Percentiles rank a stretch among this genome's conserved stretches.
phyloP scores from a whole-genome alignment of 2,888 invertebrate genomes.

The Amiota mariae region DNA sequence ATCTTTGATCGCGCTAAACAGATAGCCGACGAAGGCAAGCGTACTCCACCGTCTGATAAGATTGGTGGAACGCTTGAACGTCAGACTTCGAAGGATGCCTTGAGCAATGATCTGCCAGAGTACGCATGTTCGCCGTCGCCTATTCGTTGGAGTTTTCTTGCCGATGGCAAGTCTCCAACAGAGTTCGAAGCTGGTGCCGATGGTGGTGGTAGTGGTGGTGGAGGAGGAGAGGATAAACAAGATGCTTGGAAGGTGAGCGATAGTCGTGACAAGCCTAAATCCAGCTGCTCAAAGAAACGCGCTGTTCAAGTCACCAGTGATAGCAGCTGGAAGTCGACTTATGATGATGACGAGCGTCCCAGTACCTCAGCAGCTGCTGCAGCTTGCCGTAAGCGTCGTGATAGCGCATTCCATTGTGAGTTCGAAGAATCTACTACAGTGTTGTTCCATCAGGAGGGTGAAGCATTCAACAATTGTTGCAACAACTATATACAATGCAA shows the following conservation, averaged over 20 bases:
- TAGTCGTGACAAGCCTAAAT: slow-evolving; percentile 35
- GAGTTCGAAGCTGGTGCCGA: slow-evolving; percentile 62
- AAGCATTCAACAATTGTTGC: slow-evolving; percentile 73
- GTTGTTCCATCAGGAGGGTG: slow-evolving; percentile 73
- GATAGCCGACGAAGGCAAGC: slow-evolving; percentile 48
- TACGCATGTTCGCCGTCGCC: slow-evolving; percentile 73
- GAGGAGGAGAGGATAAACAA: slow-evolving; percentile 47
- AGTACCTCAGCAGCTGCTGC: slow-evolving; percentile 56
- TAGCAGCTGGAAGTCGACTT: slow-evolving; percentile 53
- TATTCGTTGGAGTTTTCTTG: slow-evolving; percentile 73
- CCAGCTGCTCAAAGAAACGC: slow-evolving; percentile 48
- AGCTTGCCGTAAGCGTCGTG: slow-evolving; percentile 63
- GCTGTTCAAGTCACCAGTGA: slow-evolving; percentile 21
- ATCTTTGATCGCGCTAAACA: slow-evolving; percentile 71
- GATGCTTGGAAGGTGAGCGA: slow-evolving; percentile 60
- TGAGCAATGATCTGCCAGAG: slow-evolving; percentile 71
- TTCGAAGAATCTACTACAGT: slow-evolving; percentile 72
- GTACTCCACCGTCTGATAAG: slow-evolving; percentile 61
- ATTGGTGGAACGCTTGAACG: slow-evolving; percentile 66
- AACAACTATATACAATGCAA: slow-evolving; percentile 73
- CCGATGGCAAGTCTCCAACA: slow-evolving; percentile 70
- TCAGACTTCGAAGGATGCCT: slow-evolving; percentile 69
- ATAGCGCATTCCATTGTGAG: slow-evolving; percentile 66
- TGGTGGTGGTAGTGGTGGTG: slow-evolving; percentile 32
- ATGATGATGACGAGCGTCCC: slow-evolving; percentile 56